Base-by-base conservation (phyloP, 2,888 invertebrate genomes). In the Julus scanicus region DNA sequence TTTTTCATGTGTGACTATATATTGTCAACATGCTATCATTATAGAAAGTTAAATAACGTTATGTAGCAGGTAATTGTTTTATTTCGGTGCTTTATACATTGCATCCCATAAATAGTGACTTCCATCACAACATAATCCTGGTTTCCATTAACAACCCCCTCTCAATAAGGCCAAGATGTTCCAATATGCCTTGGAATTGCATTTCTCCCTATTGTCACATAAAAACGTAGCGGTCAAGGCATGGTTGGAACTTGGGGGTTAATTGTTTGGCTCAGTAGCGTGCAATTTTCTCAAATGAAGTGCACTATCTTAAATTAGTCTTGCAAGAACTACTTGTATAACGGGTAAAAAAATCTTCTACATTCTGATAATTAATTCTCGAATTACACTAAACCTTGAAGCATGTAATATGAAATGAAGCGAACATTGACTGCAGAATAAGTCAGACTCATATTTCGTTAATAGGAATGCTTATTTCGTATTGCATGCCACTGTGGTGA, bases 241-340 rank as follows among this genome's bases (percentile, higher is more conserved):
- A 53, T 0, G 9, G 53, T 53, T 53, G 13, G 4, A 53, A 53
- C 53, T 53, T 15, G 44, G 17, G 53, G 53, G 15, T 53, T 17
- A 13, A 53, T 4, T 11, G 5, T 53, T 17, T 63, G 63, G n/a
- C 20, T 63, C 63, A 63, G 20, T 63, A n/a, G 63, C 20, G 63
- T 63, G 63, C 63, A 63, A 53, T 53, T 53, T 53, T 17, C 53
- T 13, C 53, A 63, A 63, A 63, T 20, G 63, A 20, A 63, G 20
- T 20, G 63, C 63, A 63, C 63, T 63, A 17, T 63, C 63, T 63
- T 63, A 63, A 63, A 63, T 63, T 63, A 17, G n/a, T 63, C 20
- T 63, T 17, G 8, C 20, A n/a, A n/a, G 63, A n/a, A 17, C n/a
- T 6, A 6, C n/a, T n/a, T n/a, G n/a, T n/a, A n/a, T 63, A 20